These are phyloP conservation scores for Platyura marginata DNA, from an alignment of 1,140 invertebrate species.

Conservation along the genomic window DNA sequence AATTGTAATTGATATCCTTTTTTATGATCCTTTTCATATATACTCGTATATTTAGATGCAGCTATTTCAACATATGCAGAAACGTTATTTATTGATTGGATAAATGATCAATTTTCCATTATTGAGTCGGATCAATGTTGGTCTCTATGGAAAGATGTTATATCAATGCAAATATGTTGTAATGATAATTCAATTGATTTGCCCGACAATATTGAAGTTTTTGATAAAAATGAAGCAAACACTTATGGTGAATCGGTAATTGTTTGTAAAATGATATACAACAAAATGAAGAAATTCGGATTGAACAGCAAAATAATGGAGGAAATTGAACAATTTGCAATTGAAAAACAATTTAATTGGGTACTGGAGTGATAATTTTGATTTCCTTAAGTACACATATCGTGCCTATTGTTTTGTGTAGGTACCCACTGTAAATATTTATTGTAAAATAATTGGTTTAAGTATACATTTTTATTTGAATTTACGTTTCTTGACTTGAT, in stretches of 20 bases:
- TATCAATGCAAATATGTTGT: background rate
- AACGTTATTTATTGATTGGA: slow-evolving; percentile 8
- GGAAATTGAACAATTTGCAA: too few species aligned
- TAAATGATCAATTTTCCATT: slow-evolving; percentile 10
- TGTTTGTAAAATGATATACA: background rate
- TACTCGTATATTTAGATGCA: background rate
- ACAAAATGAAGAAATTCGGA: too few species aligned
- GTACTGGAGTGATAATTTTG: too few species aligned
- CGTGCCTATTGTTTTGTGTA: too few species aligned
- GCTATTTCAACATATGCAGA: background rate
- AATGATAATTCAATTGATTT: slow-evolving; percentile 5
- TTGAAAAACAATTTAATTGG: too few species aligned
- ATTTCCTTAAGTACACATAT: too few species aligned
- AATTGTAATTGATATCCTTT: background rate
- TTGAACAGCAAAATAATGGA: too few species aligned
- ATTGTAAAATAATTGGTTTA: too few species aligned
- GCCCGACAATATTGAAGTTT: slow-evolving; percentile 16
- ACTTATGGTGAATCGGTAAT: slow-evolving; percentile 11
- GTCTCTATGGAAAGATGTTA: background rate
- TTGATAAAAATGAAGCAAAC: slow-evolving; percentile 18
- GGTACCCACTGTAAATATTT: too few species aligned
- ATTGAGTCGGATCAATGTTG: background rate
- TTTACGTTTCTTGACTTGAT: too few species aligned
- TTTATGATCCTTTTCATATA: background rate
- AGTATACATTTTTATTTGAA: too few species aligned